A percentile compares a stretch with the other conserved stretches of the same genome.
These are phyloP conservation scores for Eonycteris spelaea DNA, from an alignment of 2,113 vertebrate genomes.

Conservation along the genomic window DNA sequence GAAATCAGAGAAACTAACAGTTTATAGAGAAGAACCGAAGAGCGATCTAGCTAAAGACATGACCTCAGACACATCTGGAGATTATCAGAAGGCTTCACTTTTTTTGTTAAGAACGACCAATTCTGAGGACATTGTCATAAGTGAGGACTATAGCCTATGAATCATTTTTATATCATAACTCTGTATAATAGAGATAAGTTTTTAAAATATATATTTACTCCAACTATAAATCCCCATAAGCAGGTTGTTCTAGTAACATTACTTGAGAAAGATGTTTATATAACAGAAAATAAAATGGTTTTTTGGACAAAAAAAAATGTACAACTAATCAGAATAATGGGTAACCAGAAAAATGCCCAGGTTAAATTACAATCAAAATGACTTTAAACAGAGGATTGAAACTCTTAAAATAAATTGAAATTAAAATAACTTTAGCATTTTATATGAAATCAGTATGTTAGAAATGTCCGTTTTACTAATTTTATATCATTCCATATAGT, in stretches of 20 bases:
- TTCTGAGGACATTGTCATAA: too few species aligned
- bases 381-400: background rate
- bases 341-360: background rate
- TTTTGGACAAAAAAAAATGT: background rate
- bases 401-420: background rate
- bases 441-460: background rate
- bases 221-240: background rate
- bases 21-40: too few species aligned
- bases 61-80: too few species aligned
- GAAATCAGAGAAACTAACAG: too few species aligned
- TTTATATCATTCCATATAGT: background rate
- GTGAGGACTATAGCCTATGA: background rate
- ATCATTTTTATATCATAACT: conserved; percentile 56
- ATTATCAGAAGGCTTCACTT: too few species aligned
- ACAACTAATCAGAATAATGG: background rate
- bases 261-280: conserved; percentile 32
- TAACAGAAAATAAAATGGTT: conserved; percentile 68
- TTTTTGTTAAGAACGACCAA: too few species aligned
- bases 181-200: background rate
- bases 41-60: too few species aligned
- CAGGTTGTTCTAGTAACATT: conserved; percentile 33
- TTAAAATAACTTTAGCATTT: conserved; percentile 9
- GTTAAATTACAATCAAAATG: background rate
- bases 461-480: background rate
- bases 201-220: background rate